phyloP scores from a whole-genome alignment of 92 coral and sea anemone genomes.

The Epizoanthus scotinus region DNA sequence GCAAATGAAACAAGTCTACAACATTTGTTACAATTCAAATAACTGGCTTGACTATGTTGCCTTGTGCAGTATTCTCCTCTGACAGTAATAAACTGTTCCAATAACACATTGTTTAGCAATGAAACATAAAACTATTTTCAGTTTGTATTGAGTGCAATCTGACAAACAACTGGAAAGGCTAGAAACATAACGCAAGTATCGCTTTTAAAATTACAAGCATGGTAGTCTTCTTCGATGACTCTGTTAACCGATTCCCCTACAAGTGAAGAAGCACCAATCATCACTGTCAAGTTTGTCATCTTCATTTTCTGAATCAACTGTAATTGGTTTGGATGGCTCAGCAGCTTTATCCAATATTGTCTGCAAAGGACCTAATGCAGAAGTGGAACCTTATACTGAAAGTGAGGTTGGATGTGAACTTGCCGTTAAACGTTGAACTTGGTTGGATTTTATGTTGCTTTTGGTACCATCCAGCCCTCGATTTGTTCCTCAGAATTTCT shows the following conservation, averaged over 20 bases:
- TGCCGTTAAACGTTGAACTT: slow-evolving; percentile 2
- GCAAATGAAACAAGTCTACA: slow-evolving; percentile 44
- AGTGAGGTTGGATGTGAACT: no score
- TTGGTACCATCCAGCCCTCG: slow-evolving; percentile 15
- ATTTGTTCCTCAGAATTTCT: slow-evolving; percentile 8
- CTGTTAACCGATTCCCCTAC: no score
- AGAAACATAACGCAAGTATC: slow-evolving; percentile 14
- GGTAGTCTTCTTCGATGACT: not conserved
- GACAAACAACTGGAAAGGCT: slow-evolving; percentile 17
- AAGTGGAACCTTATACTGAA: no score
- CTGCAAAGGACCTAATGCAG: slow-evolving; percentile 19
- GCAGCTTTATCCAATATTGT: slow-evolving; percentile 4
- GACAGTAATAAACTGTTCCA: no score
- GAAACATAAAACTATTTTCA: slow-evolving; percentile 19
- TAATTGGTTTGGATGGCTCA: slow-evolving; percentile 8
- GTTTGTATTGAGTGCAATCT: slow-evolving; percentile 6
- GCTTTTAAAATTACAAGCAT: slow-evolving; percentile 8
- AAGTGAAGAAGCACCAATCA: slow-evolving; percentile 8
- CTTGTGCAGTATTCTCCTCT: no score
- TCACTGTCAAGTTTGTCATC: not conserved
- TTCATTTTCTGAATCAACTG: slow-evolving; percentile 13
- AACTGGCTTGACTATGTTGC: no score
- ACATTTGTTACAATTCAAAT: no score
- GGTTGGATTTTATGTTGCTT: slow-evolving; percentile 2
- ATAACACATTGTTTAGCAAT: not conserved